These are phyloP conservation scores for Chiloscyllium plagiosum DNA, from an alignment of 2,113 vertebrate species.

Conservation along the genomic window DNA sequence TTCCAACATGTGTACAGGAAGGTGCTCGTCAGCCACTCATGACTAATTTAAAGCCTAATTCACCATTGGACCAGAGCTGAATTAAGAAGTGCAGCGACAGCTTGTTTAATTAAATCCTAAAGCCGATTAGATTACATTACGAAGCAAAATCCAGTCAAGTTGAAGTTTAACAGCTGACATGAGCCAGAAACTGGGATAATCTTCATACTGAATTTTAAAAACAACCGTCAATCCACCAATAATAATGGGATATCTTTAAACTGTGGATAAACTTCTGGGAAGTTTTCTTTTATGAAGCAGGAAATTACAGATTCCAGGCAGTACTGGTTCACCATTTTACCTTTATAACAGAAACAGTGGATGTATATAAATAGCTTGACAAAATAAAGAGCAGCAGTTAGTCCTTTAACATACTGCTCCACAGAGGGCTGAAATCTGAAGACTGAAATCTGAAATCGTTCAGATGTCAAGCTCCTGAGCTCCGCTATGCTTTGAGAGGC, in stretches of 20 bases:
- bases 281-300: neutral
- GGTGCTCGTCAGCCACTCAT: slow-evolving; percentile 35
- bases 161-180: slow-evolving; percentile 27
- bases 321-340: neutral
- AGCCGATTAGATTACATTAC: slow-evolving; percentile 48
- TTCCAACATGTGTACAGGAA: neutral
- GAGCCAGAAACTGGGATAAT: slow-evolving; percentile 34
- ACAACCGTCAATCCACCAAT: neutral
- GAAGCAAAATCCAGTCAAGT: slow-evolving; percentile 46
- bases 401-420: neutral
- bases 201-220: slow-evolving; percentile 1
- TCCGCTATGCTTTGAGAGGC: neutral
- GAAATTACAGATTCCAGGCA: neutral
- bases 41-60: slow-evolving; percentile 51
- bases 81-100: slow-evolving; percentile 54
- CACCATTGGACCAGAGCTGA: slow-evolving; percentile 45
- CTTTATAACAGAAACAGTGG: neutral
- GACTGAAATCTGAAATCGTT: neutral
- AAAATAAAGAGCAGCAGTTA: neutral
- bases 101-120: slow-evolving; percentile 52
- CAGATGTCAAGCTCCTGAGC: neutral
- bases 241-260: neutral
- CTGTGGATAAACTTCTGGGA: neutral
- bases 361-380: neutral
- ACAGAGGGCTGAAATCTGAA: neutral